Percentiles rank a stretch among this genome's conserved stretches.
Evolutionary conservation across 2,888 invertebrate genomes (phyloP).

Genomic region (Periphyllus acericola): DNA sequence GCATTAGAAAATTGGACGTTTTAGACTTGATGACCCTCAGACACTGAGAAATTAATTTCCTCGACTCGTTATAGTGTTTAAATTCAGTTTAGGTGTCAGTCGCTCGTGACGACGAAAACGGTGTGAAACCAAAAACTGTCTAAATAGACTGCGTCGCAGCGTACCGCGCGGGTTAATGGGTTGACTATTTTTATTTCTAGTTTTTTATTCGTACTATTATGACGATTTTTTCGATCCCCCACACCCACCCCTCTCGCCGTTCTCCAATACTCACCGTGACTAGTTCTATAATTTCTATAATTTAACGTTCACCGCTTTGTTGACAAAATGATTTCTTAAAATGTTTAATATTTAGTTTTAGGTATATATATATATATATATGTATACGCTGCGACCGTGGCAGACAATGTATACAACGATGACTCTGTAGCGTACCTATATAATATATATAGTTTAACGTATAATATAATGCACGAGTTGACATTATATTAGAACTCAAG

Average conservation of each 20-base stretch:
- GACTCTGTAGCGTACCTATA: background rate
- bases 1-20: conserved; percentile 34
- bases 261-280: conserved; percentile 33
- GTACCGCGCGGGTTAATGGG: conserved; percentile 23
- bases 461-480: too few relatives aligned
- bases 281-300: conserved; percentile 48
- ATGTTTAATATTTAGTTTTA: background rate
- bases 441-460: too few relatives aligned
- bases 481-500: background rate
- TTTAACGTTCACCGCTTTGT: conserved; percentile 45
- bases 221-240: background rate
- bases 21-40: conserved; percentile 33
- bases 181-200: background rate
- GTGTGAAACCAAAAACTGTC: conserved; percentile 54
- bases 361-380: too few relatives aligned
- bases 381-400: background rate
- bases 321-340: conserved; percentile 2
- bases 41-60: conserved; percentile 40
- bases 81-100: conserved; percentile 51
- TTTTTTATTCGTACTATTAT: background rate
- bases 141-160: background rate
- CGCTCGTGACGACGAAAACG: conserved; percentile 53
- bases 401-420: background rate
- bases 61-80: conserved; percentile 43
- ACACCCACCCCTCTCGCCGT: too few relatives aligned